phyloP scores from a whole-genome alignment of 1,140 invertebrate species.

The Microplitis demolitor region DNA sequence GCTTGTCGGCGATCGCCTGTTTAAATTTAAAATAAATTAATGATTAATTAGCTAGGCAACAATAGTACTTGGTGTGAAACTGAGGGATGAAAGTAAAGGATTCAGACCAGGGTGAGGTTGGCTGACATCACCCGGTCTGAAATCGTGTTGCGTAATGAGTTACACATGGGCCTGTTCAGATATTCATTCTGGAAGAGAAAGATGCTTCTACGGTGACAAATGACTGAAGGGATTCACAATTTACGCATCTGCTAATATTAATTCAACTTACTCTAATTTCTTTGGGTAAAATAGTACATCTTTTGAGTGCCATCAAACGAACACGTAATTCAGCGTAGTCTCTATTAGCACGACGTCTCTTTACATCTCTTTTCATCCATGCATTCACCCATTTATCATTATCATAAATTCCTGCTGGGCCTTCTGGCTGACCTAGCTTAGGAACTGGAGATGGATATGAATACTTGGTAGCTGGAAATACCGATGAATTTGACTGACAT shows the following conservation, averaged over 20 bases:
- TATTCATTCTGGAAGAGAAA: too few relatives aligned
- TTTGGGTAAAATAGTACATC: conserved; percentile 79
- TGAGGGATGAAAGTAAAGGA: too few relatives aligned
- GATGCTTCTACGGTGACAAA: neutral
- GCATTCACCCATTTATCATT: conserved; percentile 59
- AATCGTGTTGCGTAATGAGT: too few relatives aligned
- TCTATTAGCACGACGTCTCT: conserved; percentile 73
- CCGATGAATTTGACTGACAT: too few relatives aligned
- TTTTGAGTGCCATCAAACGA: conserved; percentile 76
- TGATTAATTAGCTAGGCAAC: neutral
- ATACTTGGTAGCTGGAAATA: too few relatives aligned
- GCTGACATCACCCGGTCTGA: too few relatives aligned
- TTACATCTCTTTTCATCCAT: conserved; percentile 82
- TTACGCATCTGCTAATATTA: too few relatives aligned
- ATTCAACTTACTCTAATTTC: conserved; percentile 70
- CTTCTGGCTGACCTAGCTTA: neutral
- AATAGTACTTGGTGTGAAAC: too few relatives aligned
- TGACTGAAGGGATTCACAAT: too few relatives aligned
- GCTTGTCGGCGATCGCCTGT: conserved; percentile 71
- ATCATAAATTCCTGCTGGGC: conserved; percentile 12
- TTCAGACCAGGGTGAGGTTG: too few relatives aligned
- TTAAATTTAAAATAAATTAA: conserved; percentile 26
- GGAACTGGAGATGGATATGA: too few relatives aligned
- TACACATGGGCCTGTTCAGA: too few relatives aligned
- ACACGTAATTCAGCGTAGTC: conserved; percentile 75